These are phyloP conservation scores for Pinctada fucata DNA, from an alignment of 2,888 invertebrate genomes.

Conservation along the genomic window DNA sequence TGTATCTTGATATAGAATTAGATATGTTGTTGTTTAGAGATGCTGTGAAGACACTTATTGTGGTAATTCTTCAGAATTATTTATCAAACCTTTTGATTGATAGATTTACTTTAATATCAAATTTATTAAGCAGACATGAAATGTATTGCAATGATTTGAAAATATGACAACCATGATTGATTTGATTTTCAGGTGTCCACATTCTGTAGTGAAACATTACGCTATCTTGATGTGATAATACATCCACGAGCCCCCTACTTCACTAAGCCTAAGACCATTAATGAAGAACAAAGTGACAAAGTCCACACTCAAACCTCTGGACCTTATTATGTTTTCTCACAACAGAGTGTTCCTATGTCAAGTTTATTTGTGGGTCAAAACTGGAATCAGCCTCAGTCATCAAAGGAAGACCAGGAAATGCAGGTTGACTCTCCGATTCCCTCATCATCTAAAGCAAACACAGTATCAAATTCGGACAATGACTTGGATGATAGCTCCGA, in stretches of 20 bases:
- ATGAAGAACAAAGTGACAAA: background rate
- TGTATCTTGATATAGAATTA: no score
- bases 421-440: background rate
- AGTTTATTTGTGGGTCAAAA: background rate
- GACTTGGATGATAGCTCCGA: background rate
- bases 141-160: no score
- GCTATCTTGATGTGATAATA: background rate
- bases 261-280: background rate
- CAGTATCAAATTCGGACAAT: background rate
- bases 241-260: background rate
- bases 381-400: background rate
- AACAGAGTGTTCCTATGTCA: background rate
- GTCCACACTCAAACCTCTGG: background rate
- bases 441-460: background rate
- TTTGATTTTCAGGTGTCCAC: background rate
- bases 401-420: background rate
- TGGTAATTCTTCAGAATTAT: no score
- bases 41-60: no score
- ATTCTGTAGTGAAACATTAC: background rate
- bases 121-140: no score
- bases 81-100: no score
- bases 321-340: background rate
- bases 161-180: no score
- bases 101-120: no score
- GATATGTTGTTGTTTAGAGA: no score